phyloP scores from a whole-genome alignment of 2,888 invertebrate species.

The Salpingus planirostris region DNA sequence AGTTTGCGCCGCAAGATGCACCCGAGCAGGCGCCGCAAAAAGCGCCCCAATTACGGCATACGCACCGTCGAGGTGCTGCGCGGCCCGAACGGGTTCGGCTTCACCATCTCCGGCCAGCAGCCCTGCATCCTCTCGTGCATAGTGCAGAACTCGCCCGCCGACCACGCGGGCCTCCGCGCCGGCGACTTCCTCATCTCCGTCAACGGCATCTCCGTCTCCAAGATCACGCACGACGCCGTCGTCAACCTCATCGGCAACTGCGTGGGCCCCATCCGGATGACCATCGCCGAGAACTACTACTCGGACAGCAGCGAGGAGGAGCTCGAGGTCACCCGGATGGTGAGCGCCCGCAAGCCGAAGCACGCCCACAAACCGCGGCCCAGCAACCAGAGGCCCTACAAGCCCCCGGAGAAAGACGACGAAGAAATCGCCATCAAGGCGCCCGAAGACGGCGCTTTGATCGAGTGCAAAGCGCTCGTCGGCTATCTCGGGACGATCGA shows the following conservation, averaged over 20 bases:
- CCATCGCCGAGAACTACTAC: conserved; percentile 80
- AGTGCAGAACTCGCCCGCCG: conserved; percentile 82
- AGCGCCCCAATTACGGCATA: conserved; percentile 64
- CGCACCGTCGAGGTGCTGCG: conserved; percentile 77
- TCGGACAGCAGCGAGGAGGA: conserved; percentile 80
- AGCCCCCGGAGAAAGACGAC: conserved; percentile 4
- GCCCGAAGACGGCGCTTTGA: conserved; percentile 44
- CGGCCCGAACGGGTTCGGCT: conserved; percentile 89
- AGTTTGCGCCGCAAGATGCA: conserved; percentile 44
- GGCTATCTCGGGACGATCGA: conserved; percentile 95
- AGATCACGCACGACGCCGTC: conserved; percentile 87
- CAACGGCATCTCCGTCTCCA: conserved; percentile 84
- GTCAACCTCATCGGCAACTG: conserved; percentile 84
- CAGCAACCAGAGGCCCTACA: conserved; percentile 6
- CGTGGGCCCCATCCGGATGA: conserved; percentile 71
- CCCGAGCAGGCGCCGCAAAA: conserved; percentile 56
- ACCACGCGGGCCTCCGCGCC: conserved; percentile 79
- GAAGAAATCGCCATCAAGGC: conserved; percentile 10
- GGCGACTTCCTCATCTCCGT: conserved; percentile 91
- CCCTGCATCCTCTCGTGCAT: conserved; percentile 93
- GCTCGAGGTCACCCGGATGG: conserved; percentile 44
- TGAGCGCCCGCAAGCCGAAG: conserved; percentile 52
- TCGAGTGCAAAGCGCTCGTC: conserved; percentile 78
- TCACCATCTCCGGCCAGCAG: conserved; percentile 93
- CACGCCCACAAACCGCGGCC: conserved; percentile 47